A percentile compares a stretch with the other conserved stretches of the same genome.
Evolutionary conservation across 2,888 invertebrate species (phyloP).

Genomic region (Lissocephala sabroskyi): DNA sequence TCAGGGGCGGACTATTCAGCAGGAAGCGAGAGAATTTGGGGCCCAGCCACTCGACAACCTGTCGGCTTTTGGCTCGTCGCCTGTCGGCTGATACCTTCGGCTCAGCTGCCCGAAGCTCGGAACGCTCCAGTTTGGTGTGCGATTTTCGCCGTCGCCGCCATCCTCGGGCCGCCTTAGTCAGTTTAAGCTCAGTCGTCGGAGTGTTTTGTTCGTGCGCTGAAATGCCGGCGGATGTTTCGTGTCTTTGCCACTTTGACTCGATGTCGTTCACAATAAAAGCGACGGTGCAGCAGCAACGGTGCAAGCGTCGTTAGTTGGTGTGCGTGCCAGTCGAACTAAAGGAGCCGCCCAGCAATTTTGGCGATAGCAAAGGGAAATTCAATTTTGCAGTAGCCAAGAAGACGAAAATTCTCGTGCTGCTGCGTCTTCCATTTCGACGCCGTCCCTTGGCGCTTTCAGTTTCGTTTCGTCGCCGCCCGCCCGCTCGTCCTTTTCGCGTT

Average conservation of each 20-base stretch:
- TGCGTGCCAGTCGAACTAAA: neutral
- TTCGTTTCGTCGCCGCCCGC: constrained; percentile 13
- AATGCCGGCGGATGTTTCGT: constrained; percentile 44
- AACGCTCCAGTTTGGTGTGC: constrained; percentile 8
- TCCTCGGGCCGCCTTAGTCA: constrained; percentile 42
- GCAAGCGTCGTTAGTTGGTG: too few relatives aligned
- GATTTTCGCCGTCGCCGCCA: constrained; percentile 12
- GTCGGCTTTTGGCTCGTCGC: too few relatives aligned
- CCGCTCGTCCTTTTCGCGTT: constrained; percentile 12
- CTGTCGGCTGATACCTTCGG: neutral
- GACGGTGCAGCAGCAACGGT: too few relatives aligned
- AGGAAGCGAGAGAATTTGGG: too few relatives aligned
- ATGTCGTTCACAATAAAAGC: too few relatives aligned
- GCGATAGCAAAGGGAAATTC: too few relatives aligned
- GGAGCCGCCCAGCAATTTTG: too few relatives aligned
- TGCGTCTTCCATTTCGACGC: neutral
- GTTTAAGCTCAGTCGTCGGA: constrained; percentile 72
- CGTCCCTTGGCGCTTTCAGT: neutral
- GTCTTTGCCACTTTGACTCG: constrained; percentile 24
- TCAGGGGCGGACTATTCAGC: too few relatives aligned
- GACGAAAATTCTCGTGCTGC: too few relatives aligned
- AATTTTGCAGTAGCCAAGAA: too few relatives aligned
- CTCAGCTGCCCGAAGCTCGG: neutral
- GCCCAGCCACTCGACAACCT: too few relatives aligned
- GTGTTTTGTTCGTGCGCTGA: constrained; percentile 62